Conservation (phyloP, 2,113 vertebrate species). For the Etheostoma spectabile region DNA sequence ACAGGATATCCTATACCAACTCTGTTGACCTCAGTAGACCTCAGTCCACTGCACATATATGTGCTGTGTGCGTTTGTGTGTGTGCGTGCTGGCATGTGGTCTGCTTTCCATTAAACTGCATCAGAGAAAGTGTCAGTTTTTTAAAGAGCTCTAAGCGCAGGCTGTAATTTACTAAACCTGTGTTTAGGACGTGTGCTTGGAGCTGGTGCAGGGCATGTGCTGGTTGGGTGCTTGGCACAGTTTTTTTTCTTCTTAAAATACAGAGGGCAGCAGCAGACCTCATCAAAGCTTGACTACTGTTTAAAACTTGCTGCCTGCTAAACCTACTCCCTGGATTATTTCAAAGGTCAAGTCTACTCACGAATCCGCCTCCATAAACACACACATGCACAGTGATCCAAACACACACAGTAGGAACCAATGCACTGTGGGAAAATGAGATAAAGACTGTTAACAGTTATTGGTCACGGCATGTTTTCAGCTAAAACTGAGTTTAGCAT, state of each 20-base stretch:
- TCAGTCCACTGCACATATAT: slow-evolving; percentile 29
- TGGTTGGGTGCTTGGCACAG: slow-evolving; percentile 52
- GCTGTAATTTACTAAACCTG: slow-evolving; percentile 73
- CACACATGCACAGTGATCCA: background rate
- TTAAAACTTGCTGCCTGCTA: slow-evolving; percentile 50
- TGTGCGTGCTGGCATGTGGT: slow-evolving; percentile 23
- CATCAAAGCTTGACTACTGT: slow-evolving; percentile 72
- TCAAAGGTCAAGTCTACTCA: slow-evolving; percentile 48
- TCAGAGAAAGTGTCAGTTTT: slow-evolving; percentile 70
- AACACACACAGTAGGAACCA: background rate
- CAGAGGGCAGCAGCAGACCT: slow-evolving; percentile 60
- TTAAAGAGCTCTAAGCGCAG: slow-evolving; percentile 53
- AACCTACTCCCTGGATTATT: slow-evolving; percentile 51
- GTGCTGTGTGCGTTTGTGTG: slow-evolving; percentile 14
- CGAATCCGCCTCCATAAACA: slow-evolving; percentile 32
- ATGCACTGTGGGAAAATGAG: background rate
- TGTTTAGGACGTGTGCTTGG: slow-evolving; percentile 55
- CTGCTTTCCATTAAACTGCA: slow-evolving; percentile 66
- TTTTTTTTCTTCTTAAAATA: slow-evolving; percentile 64
- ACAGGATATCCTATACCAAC: slow-evolving; percentile 64
- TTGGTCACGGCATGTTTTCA: background rate
- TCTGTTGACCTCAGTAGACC: slow-evolving; percentile 49
- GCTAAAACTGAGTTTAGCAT: background rate
- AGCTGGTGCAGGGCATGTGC: slow-evolving; percentile 44
- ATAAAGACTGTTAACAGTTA: background rate